phyloP scores from a whole-genome alignment of 2,888 invertebrate species.

The Danaus chrysippus region DNA sequence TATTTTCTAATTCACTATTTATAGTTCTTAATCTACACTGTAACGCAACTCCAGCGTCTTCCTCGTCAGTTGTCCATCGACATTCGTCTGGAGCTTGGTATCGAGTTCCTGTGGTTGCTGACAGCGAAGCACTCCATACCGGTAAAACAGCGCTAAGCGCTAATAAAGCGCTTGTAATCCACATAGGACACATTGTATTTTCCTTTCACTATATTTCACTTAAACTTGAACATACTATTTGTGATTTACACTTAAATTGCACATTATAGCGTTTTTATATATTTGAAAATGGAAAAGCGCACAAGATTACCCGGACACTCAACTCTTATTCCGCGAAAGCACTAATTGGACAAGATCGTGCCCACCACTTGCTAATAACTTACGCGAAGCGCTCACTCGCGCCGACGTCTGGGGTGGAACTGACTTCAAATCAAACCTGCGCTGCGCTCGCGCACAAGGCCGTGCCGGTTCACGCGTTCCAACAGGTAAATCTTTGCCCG shows the following conservation, averaged over 20 bases:
- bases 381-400: conserved; percentile 66
- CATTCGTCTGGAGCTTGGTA: conserved; percentile 91
- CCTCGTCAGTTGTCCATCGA: conserved; percentile 86
- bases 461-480: conserved; percentile 80
- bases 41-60: conserved; percentile 83
- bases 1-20: conserved; percentile 89
- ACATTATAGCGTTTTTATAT: conserved; percentile 60
- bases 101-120: conserved; percentile 77
- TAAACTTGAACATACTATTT: conserved; percentile 64
- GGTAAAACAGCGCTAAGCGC: conserved; percentile 65
- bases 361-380: conserved; percentile 47
- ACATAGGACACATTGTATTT: conserved; percentile 64
- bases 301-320: conserved; percentile 73
- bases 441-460: conserved; percentile 81
- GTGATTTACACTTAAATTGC: conserved; percentile 60
- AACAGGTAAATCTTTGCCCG: conserved; percentile 74
- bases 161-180: conserved; percentile 61
- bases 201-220: conserved; percentile 61
- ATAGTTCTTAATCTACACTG: conserved; percentile 87
- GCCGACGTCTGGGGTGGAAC: conserved; percentile 75
- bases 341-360: conserved; percentile 76
- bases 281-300: conserved; percentile 52
- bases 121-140: conserved; percentile 69
- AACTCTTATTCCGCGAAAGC: conserved; percentile 76
- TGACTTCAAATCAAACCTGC: conserved; percentile 70